Percentiles rank a stretch among this genome's conserved stretches.
These are phyloP conservation scores for Onychorhynchus coronatus DNA, from an alignment of 2,113 vertebrate species.

Conservation along the genomic window DNA sequence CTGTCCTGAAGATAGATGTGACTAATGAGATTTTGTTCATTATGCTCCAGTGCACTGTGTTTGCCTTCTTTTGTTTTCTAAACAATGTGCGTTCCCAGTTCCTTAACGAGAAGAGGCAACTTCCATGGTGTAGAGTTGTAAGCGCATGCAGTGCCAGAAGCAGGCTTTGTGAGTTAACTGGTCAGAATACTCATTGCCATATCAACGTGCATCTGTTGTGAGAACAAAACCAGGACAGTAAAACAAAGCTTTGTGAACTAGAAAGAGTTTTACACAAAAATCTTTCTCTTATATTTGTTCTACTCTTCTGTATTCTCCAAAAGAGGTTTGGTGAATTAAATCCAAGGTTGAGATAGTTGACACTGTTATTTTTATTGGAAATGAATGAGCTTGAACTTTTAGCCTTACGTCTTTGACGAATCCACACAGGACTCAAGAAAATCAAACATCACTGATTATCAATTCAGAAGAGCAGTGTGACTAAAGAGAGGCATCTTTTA, in stretches of 20 bases:
- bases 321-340: neutral
- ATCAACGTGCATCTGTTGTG: neutral
- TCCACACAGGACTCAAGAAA: neutral
- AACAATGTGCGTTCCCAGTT: neutral
- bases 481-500: neutral
- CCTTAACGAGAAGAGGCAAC: neutral
- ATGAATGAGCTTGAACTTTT: neutral
- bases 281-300: neutral
- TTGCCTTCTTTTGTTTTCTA: neutral
- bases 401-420: neutral
- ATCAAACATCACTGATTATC: neutral
- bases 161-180: neutral
- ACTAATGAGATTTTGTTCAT: neutral
- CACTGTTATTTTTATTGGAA: neutral
- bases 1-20: slow-evolving; percentile 26
- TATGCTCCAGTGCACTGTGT: neutral
- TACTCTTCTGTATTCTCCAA: neutral
- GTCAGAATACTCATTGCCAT: neutral
- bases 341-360: neutral
- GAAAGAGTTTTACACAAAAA: neutral
- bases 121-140: neutral
- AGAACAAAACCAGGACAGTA: neutral
- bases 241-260: neutral
- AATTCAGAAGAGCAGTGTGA: neutral
- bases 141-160: neutral